Evolutionary conservation across 1,140 invertebrate species (phyloP).

Genomic region (Zaprionus vittiger): DNA sequence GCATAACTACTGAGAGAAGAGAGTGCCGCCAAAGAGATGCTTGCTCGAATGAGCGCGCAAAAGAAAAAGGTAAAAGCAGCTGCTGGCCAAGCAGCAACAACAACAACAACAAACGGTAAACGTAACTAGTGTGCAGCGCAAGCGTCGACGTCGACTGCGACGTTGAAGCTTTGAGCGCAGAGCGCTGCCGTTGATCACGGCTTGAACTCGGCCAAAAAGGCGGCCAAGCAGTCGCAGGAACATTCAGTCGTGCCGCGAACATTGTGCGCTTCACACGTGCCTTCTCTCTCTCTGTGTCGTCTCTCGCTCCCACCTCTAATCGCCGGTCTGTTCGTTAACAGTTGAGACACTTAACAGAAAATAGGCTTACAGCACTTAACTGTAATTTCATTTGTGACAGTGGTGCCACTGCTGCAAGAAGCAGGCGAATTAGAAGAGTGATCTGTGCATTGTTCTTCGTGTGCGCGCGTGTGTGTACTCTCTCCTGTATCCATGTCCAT

Average conservation of each 20-base stretch:
- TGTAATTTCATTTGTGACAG: conserved; percentile 18
- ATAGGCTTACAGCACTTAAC: conserved; percentile 35
- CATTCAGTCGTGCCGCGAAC: conserved; percentile 80
- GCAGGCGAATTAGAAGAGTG: conserved; percentile 19
- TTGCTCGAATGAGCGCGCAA: conserved; percentile 49
- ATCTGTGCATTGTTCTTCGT: conserved; percentile 42
- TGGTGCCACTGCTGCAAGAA: conserved; percentile 21
- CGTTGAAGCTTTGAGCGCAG: conserved; percentile 20
- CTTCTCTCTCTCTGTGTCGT: conserved; percentile 24
- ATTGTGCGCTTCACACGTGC: conserved; percentile 73
- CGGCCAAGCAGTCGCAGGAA: conserved; percentile 70
- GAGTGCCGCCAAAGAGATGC: conserved; percentile 45
- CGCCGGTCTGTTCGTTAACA: conserved; percentile 13
- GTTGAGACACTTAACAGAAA: conserved; percentile 25
- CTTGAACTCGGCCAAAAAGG: conserved; percentile 79
- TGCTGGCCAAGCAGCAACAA: conserved; percentile 32
- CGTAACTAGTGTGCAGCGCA: conserved; percentile 52
- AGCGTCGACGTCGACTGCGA: conserved; percentile 35
- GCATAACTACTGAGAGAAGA: conserved; percentile 20
- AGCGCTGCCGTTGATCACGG: conserved; percentile 16
- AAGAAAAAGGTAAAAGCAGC: conserved; percentile 80
- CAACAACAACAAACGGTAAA: conserved; percentile 71
- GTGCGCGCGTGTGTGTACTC: conserved; percentile 22
- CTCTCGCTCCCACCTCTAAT: neutral
- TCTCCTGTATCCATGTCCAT: conserved; percentile 43